These are phyloP conservation scores for Hesperia comma DNA, from an alignment of 2,888 invertebrate species.

Conservation along the genomic window DNA sequence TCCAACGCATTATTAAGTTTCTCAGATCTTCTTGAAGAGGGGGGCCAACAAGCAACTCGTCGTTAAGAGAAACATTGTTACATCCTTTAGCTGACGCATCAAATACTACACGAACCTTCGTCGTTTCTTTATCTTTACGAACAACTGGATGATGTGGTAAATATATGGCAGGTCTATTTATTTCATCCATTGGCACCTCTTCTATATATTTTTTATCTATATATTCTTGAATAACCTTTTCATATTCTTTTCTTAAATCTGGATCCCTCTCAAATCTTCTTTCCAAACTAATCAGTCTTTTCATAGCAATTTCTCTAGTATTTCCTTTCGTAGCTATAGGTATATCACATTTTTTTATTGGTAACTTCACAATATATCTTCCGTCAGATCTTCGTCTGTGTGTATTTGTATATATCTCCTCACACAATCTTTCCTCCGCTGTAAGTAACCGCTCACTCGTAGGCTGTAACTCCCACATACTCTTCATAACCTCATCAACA, in stretches of 20 bases:
- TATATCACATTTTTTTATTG: conserved; percentile 16
- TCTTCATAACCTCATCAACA: conserved; percentile 15
- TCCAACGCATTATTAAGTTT: conserved; percentile 11
- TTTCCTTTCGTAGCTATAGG: conserved; percentile 10
- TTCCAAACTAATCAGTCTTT: conserved; percentile 14
- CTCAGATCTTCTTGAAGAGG: conserved; percentile 32
- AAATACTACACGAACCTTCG: conserved; percentile 34
- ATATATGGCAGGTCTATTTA: conserved; percentile 28
- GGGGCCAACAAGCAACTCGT: conserved; percentile 37
- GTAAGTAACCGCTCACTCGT: neutral
- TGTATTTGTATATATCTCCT: conserved; percentile 24
- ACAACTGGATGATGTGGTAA: conserved; percentile 38
- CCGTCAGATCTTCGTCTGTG: conserved; percentile 17
- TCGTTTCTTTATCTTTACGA: conserved; percentile 29
- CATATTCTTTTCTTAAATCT: conserved; percentile 19
- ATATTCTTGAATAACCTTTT: conserved; percentile 30
- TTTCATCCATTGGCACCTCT: conserved; percentile 25
- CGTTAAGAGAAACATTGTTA: conserved; percentile 35
- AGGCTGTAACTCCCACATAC: conserved; percentile 23
- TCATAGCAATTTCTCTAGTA: conserved; percentile 13
- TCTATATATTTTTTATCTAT: conserved; percentile 22
- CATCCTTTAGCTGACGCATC: conserved; percentile 32
- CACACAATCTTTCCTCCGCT: conserved; percentile 27
- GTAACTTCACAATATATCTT: conserved; percentile 28
- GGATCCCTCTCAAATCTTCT: conserved; percentile 12